Base-by-base conservation (phyloP, 2,113 vertebrate genomes). In the Gymnorhina tibicen region DNA sequence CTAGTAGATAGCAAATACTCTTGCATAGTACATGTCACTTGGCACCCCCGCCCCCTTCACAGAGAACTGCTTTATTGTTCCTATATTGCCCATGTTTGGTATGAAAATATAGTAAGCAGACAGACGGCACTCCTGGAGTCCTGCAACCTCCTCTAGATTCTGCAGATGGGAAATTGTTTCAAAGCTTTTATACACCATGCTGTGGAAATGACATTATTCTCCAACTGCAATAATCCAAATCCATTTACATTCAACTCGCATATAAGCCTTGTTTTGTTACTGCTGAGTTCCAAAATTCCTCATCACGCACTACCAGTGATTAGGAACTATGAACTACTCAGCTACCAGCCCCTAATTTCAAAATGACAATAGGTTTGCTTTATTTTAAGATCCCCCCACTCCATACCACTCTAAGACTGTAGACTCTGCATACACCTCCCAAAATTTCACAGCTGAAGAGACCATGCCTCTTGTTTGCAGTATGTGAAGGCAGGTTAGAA, bases 101-200 rank as follows among this genome's bases (percentile, higher is more conserved):
- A 95, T 73, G 90, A 94, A 95, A 97, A 96, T 90, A 56, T 68
- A 97, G 87, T 33, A 91, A 96, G 87, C 82, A 75, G 87, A 96
- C 96, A 98, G 97, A 97, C 62, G 8, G 96, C 92, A 95, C 96
- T 97, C 92, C 95, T 95, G 95, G 87, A 97, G 95, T 87, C 95
- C 94, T 92, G 81, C 97, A 97, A 66, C 83, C 94, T 97, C 91
- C 73, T 89, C 92, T 89, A 72, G 68, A 97, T 95, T 95, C 87
- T 94, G 97, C 97, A 98, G 96, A 98, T 97, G 97, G 97, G 92
- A 97, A 98, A 97, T 39, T 80, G 95, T 88, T 96, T 88, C 91
- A 86, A 80, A 92, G 91, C 68, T 70, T 92, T 93, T 74, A 83
- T 67, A 58, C 11, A 30, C 42, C 67, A 59, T 50, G 68, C 60